phyloP scores from a whole-genome alignment of 2,888 invertebrate genomes.

The Yponomeuta sedellus region DNA sequence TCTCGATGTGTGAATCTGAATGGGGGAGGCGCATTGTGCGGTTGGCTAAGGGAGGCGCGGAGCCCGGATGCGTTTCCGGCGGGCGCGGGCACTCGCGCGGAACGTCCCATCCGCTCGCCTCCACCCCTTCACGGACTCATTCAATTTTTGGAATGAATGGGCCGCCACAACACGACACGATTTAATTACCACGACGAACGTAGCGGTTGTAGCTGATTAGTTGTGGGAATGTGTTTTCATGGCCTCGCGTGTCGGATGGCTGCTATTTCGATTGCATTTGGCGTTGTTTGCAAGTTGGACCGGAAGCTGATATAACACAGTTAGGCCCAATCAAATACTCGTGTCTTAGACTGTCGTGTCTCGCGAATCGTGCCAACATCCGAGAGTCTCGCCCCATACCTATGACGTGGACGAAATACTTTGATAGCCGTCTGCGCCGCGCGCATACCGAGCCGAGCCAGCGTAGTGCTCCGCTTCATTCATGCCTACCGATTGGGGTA shows the following conservation, averaged over 20 bases:
- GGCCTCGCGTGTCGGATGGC: neutral
- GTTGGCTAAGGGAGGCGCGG: constrained; percentile 35
- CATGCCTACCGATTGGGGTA: neutral
- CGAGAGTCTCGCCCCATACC: neutral
- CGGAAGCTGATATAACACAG: neutral
- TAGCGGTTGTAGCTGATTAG: constrained; percentile 27
- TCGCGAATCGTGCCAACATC: neutral
- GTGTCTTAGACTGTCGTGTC: constrained; percentile 1
- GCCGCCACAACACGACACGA: constrained; percentile 30
- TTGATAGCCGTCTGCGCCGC: neutral
- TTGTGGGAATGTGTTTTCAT: constrained; percentile 32
- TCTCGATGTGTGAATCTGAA: constrained; percentile 4
- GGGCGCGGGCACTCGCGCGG: constrained; percentile 57
- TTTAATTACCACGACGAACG: constrained; percentile 33
- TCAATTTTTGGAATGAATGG: constrained; percentile 52
- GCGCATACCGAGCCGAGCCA: neutral
- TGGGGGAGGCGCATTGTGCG: constrained; percentile 11
- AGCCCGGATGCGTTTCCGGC: constrained; percentile 60
- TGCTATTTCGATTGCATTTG: neutral
- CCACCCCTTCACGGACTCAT: constrained; percentile 49
- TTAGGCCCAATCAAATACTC: neutral
- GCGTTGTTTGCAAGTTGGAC: neutral
- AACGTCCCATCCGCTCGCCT: constrained; percentile 63
- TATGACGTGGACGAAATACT: neutral
- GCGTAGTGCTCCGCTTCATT: neutral